These are phyloP conservation scores for Phenganax subtilis DNA, from an alignment of 92 coral and sea anemone genomes.

Conservation along the genomic window DNA sequence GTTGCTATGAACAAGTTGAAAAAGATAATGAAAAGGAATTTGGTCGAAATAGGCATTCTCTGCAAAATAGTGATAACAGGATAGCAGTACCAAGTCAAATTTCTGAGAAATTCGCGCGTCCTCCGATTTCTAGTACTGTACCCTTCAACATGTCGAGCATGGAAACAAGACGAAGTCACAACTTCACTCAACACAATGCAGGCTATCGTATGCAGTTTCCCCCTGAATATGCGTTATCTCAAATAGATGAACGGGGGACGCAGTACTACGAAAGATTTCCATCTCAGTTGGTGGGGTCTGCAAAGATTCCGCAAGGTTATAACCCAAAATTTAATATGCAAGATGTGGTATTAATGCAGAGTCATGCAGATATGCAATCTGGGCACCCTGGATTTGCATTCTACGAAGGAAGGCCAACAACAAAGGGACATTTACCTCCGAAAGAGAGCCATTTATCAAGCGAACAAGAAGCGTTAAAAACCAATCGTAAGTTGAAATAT, in stretches of 20 bases:
- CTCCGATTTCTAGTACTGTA: constrained; percentile 5
- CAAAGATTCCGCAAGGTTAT: not conserved
- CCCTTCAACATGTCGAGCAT: not conserved
- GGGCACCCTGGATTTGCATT: not conserved
- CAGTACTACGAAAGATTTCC: constrained; percentile 73
- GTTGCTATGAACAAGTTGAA: constrained; percentile 30
- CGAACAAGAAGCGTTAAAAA: constrained; percentile 15
- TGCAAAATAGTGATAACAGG: constrained; percentile 16
- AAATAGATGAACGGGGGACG: constrained; percentile 31
- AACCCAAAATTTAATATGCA: constrained; percentile 1
- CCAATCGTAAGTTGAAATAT: not conserved
- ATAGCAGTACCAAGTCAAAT: constrained; percentile 1
- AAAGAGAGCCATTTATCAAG: constrained; percentile 2
- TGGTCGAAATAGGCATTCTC: constrained; percentile 4
- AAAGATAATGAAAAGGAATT: not conserved
- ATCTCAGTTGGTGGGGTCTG: constrained; percentile 41
- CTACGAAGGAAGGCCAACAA: constrained; percentile 17
- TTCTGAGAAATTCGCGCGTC: constrained; percentile 35
- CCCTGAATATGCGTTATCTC: constrained; percentile 24
- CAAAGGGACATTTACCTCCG: constrained; percentile 9
- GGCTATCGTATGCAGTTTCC: constrained; percentile 26
- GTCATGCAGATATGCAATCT: constrained; percentile 19
- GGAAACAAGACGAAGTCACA: not conserved
- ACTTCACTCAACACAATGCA: not conserved
- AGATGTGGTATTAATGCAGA: constrained; percentile 1